Conservation (phyloP, 2,888 invertebrate genomes). For the Heteromyza rotundicornis region DNA sequence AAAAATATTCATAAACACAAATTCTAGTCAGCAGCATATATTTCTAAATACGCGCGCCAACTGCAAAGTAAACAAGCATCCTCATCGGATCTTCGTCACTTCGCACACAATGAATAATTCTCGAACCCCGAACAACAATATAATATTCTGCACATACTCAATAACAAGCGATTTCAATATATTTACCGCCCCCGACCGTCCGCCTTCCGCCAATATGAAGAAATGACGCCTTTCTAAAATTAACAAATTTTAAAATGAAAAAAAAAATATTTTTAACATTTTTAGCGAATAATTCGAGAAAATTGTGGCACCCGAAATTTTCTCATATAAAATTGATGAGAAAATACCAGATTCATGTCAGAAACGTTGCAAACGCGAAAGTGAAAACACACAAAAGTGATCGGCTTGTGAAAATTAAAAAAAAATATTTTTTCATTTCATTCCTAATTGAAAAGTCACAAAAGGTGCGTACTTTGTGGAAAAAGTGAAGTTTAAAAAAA, state of each 20-base stretch:
- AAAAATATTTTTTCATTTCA: neutral
- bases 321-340: constrained; percentile 43
- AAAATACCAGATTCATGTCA: constrained; percentile 33
- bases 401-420: too few species aligned
- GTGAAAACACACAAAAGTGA: constrained; percentile 27
- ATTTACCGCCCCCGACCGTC: neutral
- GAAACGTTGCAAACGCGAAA: constrained; percentile 35
- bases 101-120: constrained; percentile 11
- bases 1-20: too few species aligned
- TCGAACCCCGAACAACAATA: neutral
- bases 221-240: constrained; percentile 41
- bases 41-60: neutral
- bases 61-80: neutral
- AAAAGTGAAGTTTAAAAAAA: constrained; percentile 9
- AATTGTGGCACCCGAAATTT: too few species aligned
- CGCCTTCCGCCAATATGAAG: constrained; percentile 13
- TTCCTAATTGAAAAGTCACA: neutral
- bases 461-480: neutral
- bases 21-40: too few species aligned
- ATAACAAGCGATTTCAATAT: neutral
- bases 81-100: neutral
- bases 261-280: too few species aligned
- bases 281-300: too few species aligned
- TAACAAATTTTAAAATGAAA: constrained; percentile 47
- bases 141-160: neutral